Evolutionary conservation across 2,888 invertebrate species (phyloP).

Genomic region (Lymantria monacha): DNA sequence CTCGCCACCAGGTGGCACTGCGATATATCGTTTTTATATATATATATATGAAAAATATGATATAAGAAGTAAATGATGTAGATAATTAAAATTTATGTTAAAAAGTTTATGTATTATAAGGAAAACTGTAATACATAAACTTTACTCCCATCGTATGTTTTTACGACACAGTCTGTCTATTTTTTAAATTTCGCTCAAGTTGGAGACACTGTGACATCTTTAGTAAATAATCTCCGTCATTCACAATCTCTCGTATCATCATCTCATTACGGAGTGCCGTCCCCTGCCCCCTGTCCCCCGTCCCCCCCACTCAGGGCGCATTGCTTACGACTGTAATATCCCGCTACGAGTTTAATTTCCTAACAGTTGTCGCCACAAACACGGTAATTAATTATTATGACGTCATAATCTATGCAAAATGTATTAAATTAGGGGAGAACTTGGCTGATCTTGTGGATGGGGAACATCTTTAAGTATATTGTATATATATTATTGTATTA

Average conservation of each 20-base stretch:
- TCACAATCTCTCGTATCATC: constrained; percentile 12
- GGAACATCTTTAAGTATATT: background rate
- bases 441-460: background rate
- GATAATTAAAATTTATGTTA: too few species aligned
- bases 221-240: constrained; percentile 10
- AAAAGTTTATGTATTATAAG: too few species aligned
- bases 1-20: too few species aligned
- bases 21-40: too few species aligned
- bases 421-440: constrained; percentile 3
- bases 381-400: constrained; percentile 10
- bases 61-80: too few species aligned
- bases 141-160: too few species aligned
- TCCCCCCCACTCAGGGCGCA: background rate
- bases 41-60: too few species aligned
- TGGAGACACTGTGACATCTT: too few species aligned
- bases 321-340: constrained; percentile 17
- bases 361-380: constrained; percentile 8
- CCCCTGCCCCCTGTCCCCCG: background rate
- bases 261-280: constrained; percentile 1
- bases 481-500: too few species aligned
- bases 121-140: too few species aligned
- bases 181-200: too few species aligned
- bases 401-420: constrained; percentile 6
- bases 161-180: too few species aligned
- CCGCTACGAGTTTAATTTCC: constrained; percentile 14